Conservation (phyloP, 2,797 vertebrate genomes). For the Pangasius macronema region DNA sequence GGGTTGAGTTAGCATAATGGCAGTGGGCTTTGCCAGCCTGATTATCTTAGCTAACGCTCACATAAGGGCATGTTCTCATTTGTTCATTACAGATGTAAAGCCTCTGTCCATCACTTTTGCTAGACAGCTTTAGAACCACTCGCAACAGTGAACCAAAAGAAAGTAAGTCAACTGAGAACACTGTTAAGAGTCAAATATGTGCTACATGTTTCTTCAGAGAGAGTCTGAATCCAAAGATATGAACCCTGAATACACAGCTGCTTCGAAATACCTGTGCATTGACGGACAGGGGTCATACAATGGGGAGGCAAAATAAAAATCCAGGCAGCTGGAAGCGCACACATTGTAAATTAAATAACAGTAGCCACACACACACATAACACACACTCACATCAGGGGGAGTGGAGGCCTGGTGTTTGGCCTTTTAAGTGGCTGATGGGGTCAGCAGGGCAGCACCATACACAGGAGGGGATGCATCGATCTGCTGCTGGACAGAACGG, state of each 20-base stretch:
- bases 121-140: neutral
- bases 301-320: neutral
- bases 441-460: constrained; percentile 25
- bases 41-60: constrained; percentile 1
- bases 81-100: constrained; percentile 1
- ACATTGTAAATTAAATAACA: constrained; percentile 24
- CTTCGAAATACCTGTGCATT: neutral
- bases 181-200: constrained; percentile 11
- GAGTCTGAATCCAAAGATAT: constrained; percentile 3
- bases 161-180: neutral
- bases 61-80: neutral
- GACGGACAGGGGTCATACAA: constrained; percentile 18
- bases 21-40: neutral
- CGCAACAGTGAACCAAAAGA: neutral
- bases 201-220: constrained; percentile 7
- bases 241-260: neutral
- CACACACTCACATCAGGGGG: constrained; percentile 1
- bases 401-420: constrained; percentile 31
- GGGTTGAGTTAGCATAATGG: neutral
- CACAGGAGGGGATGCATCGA: constrained; percentile 15
- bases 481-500: constrained; percentile 3
- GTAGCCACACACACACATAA: constrained; percentile 11
- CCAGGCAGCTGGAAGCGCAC: constrained; percentile 6
- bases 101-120: neutral
- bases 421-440: constrained; percentile 38